These are phyloP conservation scores for Bos javanicus DNA, from an alignment of 2,113 vertebrate genomes.

Conservation along the genomic window DNA sequence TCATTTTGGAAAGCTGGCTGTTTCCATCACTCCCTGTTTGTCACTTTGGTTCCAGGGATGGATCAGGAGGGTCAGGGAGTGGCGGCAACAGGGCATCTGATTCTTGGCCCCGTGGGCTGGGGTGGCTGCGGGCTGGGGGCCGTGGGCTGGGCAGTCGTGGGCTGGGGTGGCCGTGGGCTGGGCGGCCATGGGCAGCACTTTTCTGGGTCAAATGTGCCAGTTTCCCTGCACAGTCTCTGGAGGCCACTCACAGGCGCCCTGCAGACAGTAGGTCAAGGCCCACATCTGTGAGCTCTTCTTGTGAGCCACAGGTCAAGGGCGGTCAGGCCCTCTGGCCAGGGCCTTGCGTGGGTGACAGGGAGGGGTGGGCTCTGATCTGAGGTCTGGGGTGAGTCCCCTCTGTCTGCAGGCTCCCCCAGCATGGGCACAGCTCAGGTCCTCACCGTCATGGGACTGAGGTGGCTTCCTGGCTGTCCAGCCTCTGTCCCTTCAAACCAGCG, in stretches of 20 bases:
- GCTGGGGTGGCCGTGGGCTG: not conserved
- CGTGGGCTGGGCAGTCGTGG: accelerated
- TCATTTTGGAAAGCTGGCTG: too few species aligned
- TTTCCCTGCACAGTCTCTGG: not conserved
- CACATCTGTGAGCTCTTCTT: not conserved
- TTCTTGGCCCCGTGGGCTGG: accelerated
- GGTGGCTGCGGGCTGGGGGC: too few species aligned
- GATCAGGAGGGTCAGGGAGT: too few species aligned
- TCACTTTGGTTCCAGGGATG: too few species aligned
- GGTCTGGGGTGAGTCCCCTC: not conserved
- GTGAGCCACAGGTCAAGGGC: not conserved
- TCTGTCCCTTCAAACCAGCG: not conserved
- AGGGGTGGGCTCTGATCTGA: accelerated
- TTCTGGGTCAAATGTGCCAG: not conserved
- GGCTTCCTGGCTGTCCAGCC: not conserved
- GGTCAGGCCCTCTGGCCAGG: not conserved
- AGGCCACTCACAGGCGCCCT: not conserved
- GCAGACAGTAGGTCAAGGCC: accelerated
- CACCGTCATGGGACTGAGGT: accelerated
- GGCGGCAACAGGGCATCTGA: too few species aligned
- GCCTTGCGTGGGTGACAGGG: not conserved
- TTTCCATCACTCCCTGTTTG: too few species aligned
- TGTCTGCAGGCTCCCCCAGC: not conserved
- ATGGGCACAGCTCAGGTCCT: not conserved
- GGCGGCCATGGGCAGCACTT: not conserved